Percentiles rank a stretch among this genome's conserved stretches.
Conservation (phyloP, 2,797 vertebrate genomes). For the Allobates femoralis region DNA sequence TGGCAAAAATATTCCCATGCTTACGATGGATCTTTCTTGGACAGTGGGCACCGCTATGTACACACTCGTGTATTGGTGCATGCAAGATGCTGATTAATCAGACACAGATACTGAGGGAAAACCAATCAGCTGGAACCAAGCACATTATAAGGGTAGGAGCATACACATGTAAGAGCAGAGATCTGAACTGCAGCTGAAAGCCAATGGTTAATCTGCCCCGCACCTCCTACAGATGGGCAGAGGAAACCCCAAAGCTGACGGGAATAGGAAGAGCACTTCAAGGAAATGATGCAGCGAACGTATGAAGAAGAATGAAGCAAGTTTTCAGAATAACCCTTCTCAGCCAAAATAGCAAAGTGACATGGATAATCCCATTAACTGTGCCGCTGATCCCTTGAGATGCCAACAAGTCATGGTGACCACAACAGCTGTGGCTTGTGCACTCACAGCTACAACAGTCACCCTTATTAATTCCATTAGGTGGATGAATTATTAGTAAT, state of each 20-base stretch:
- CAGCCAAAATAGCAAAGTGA: conserved; percentile 8
- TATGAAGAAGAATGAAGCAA: not conserved
- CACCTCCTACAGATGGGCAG: not conserved
- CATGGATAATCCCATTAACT: conserved; percentile 4
- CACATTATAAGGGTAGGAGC: conserved; percentile 2
- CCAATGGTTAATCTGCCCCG: not conserved
- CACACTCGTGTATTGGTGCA: not conserved
- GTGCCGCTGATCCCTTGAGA: conserved; percentile 6
- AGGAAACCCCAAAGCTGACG: not conserved
- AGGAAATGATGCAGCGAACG: not conserved
- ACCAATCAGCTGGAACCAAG: conserved; percentile 6
- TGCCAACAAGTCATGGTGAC: not conserved
- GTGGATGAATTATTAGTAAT: not conserved
- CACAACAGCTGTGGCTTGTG: not conserved
- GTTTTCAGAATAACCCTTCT: not conserved
- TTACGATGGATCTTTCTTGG: not conserved
- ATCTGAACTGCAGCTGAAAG: not conserved
- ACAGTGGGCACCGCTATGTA: not conserved
- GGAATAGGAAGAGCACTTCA: not conserved
- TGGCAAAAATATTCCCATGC: not conserved
- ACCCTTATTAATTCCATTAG: not conserved
- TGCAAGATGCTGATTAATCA: conserved; percentile 34
- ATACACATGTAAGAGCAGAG: not conserved
- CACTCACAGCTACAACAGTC: not conserved
- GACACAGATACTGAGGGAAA: conserved; percentile 23